These are phyloP conservation scores for Babyrousa celebensis DNA, from an alignment of 2,797 vertebrate species.

Conservation along the genomic window DNA sequence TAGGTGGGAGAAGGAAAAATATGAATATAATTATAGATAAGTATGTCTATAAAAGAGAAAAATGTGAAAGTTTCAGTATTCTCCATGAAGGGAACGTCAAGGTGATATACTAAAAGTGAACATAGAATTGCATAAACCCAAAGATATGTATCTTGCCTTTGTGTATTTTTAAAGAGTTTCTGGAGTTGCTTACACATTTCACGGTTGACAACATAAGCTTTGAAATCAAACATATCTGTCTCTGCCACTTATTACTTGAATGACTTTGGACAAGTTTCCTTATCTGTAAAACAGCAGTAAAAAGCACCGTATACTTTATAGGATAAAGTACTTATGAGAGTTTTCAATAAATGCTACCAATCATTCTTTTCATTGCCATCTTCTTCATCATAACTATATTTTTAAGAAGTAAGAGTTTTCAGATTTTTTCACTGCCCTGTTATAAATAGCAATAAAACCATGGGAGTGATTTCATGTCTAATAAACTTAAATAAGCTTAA, in stretches of 20 bases:
- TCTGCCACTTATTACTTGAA: neutral
- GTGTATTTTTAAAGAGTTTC: neutral
- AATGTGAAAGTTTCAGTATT: neutral
- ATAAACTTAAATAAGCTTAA: conserved; percentile 39
- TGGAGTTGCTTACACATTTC: conserved; percentile 44
- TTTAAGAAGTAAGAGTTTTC: conserved; percentile 28
- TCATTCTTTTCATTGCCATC: neutral
- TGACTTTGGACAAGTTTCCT: neutral
- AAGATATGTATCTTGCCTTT: neutral
- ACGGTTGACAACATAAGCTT: neutral
- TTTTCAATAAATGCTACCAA: neutral
- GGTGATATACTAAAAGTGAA: neutral
- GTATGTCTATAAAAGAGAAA: neutral
- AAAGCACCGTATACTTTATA: conserved; percentile 1
- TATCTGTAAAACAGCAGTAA: neutral
- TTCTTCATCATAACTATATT: neutral
- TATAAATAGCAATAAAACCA: neutral
- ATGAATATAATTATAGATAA: neutral
- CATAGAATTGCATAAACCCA: neutral
- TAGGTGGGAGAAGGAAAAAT: neutral
- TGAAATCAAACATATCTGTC: conserved; percentile 22
- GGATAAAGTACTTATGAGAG: neutral
- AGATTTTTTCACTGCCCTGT: neutral
- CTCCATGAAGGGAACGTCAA: neutral
- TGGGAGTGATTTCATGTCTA: neutral